Evolutionary conservation across 2,113 vertebrate genomes (phyloP).

Genomic region (Heptranchias perlo): DNA sequence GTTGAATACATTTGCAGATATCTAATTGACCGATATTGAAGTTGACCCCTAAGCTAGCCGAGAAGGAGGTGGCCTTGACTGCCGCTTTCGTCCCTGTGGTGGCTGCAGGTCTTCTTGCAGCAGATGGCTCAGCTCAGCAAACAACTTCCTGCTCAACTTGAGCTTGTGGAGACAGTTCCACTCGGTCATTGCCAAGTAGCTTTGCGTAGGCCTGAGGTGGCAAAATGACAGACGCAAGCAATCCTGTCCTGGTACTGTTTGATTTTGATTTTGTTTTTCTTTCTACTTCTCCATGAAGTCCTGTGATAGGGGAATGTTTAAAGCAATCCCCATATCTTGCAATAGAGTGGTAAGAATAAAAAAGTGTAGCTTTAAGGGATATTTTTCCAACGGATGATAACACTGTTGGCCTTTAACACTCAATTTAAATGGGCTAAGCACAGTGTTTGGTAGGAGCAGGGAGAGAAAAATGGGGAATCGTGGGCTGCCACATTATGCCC

Average conservation of each 20-base stretch:
- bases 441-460: neutral
- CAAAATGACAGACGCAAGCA: neutral
- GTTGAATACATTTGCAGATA: neutral
- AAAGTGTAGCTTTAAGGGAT: neutral
- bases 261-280: neutral
- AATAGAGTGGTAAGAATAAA: neutral
- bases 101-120: neutral
- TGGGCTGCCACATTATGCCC: neutral
- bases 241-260: neutral
- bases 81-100: neutral
- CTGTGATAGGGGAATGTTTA: neutral
- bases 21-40: neutral
- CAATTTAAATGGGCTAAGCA: neutral
- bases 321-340: neutral
- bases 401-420: neutral
- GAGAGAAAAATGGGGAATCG: neutral
- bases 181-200: neutral
- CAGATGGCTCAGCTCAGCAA: neutral
- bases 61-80: neutral
- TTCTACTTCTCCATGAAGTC: neutral
- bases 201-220: neutral
- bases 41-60: neutral
- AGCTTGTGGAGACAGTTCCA: neutral
- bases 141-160: neutral
- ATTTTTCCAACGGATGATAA: too few species aligned